Base-by-base conservation (phyloP, 1,140 invertebrate species). In the Hycleus cichorii region DNA sequence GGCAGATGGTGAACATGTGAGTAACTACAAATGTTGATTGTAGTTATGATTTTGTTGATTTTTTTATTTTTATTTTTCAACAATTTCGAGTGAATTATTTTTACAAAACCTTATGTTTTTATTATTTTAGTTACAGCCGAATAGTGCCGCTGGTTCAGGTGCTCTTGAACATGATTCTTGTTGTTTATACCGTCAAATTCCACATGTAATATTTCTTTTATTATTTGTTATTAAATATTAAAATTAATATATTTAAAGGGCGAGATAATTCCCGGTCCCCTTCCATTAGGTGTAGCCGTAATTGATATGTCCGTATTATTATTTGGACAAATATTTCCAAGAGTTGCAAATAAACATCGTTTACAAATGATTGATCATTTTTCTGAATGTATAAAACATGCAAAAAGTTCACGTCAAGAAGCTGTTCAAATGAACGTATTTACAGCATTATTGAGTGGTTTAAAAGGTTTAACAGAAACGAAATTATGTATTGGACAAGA, bases 281-380 rank as follows among this genome's bases (percentile, higher is more conserved):
- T 97, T 49, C 96, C 96, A 0, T 76, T 98, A 3, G 93, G 95
- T n/a, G 93, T 98, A 7, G 91, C 94, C 18, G 94, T 98, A 4
- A 96, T 99, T 53, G 95, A 99, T 75, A 85, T 90, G 62, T 91
- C 95, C 2, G 93, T 98, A 0, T 80, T 84, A 3, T 77, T 98
- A 2, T 99, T 97, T 78, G 95, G 95, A 12, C 83, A 89, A 65
- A 89, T 98, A 44, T 98, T 98, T 72, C 90, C 93, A 1, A 83
- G 90, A 50, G 93, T 98, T 4, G 90, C 93, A 3, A 91, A 94
- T 68, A 98, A 98, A 69, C 95, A 99, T 76, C 80, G 94, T 59
- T 77, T 96, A 40, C 95, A 99, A 78, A 96, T 99, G 88, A 75
- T 99, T 39, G 91, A 96, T 57, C 96, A 99, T 72, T 99, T 99